Conservation (phyloP, 2,113 vertebrate species). For the Hiodon tergisus region DNA sequence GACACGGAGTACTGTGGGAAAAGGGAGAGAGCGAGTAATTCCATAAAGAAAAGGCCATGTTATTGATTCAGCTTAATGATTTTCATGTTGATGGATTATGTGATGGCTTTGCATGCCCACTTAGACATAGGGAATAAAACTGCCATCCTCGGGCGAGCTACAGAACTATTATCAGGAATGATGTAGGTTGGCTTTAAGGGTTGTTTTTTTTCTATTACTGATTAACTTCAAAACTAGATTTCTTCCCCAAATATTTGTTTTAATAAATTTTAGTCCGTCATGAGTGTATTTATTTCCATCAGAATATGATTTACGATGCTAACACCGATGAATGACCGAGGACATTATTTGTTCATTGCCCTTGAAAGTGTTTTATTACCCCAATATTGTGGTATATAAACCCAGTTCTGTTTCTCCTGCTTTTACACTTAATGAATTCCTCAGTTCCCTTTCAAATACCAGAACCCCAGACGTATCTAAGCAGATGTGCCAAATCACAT, state of each 20-base stretch:
- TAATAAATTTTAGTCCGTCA: not conserved
- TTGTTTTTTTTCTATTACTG: not conserved
- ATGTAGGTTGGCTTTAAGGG: not conserved
- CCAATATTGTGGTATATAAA: constrained; percentile 28
- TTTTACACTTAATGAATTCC: constrained; percentile 4
- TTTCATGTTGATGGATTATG: not conserved
- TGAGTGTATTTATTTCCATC: not conserved
- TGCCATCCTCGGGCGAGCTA: not conserved
- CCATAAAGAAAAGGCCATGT: constrained; percentile 17
- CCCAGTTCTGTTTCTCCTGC: constrained; percentile 20
- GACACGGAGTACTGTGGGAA: no score
- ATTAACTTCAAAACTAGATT: not conserved
- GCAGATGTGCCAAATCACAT: no score
- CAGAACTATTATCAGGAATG: not conserved
- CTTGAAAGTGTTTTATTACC: constrained; percentile 5
- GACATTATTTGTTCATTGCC: not conserved
- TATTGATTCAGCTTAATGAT: not conserved
- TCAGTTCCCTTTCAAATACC: no score
- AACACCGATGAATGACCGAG: not conserved
- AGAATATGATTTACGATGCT: not conserved
- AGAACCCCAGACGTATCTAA: no score
- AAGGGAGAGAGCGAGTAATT: not conserved
- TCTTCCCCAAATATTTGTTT: not conserved
- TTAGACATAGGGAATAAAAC: constrained; percentile 12
- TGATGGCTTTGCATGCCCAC: not conserved